phyloP scores from a whole-genome alignment of 2,888 invertebrate genomes.

The Leucania comma region DNA sequence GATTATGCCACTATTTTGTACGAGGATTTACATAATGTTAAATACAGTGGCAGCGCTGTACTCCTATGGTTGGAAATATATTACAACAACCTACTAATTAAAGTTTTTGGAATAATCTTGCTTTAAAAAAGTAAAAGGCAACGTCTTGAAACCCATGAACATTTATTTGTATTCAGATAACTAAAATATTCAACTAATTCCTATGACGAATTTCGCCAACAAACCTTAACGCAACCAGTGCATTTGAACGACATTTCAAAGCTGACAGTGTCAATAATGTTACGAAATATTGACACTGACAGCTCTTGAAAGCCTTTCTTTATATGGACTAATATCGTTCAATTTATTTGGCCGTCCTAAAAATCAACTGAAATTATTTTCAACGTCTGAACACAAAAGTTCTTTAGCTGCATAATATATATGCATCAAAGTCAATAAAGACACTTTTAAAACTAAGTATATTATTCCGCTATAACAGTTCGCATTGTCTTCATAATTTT shows the following conservation, averaged over 20 bases:
- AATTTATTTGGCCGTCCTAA: not conserved
- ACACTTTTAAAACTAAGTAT: not conserved
- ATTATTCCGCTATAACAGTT: not conserved
- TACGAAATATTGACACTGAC: not conserved
- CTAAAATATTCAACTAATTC: no score
- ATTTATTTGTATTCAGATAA: no score
- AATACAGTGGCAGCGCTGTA: not conserved
- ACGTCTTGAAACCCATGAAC: no score
- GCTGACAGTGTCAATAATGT: not conserved
- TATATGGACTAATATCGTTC: not conserved
- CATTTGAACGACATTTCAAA: not conserved
- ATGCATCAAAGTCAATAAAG: not conserved
- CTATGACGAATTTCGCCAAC: no score
- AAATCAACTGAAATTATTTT: not conserved
- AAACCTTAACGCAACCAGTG: no score
- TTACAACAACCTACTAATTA: not conserved
- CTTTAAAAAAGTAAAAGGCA: not conserved
- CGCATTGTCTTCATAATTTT: constrained; percentile 1
- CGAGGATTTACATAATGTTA: constrained; percentile 5
- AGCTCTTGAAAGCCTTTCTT: not conserved
- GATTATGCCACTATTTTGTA: constrained; percentile 14
- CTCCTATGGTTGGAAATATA: not conserved
- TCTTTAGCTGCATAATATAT: not conserved
- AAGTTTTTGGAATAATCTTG: not conserved
- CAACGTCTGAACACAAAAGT: not conserved